A percentile compares a stretch with the other conserved stretches of the same genome.
Evolutionary conservation across 2,888 invertebrate genomes (phyloP).

Genomic region (Agrotis clavis): DNA sequence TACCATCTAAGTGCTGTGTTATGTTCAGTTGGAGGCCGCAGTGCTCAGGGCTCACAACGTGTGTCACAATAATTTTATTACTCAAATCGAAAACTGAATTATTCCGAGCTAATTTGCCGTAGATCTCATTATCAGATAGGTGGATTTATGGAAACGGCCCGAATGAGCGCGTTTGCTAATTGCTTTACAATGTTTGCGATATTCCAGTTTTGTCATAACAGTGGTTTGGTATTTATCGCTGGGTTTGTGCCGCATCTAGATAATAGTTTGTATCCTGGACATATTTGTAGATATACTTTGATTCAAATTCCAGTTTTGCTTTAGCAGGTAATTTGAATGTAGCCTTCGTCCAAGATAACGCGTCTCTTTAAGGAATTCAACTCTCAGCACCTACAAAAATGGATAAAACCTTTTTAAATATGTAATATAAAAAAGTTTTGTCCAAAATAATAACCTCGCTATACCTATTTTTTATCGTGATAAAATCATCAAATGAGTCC

Average conservation of each 20-base stretch:
- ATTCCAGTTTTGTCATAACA: slow-evolving; percentile 58
- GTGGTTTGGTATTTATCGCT: slow-evolving; percentile 31
- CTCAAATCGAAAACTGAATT: slow-evolving; percentile 67
- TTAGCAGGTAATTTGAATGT: background rate
- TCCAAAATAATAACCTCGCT: too few relatives aligned
- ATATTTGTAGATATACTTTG: slow-evolving; percentile 22
- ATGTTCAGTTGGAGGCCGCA: slow-evolving; percentile 38
- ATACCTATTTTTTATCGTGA: too few relatives aligned
- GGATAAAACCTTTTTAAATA: too few relatives aligned
- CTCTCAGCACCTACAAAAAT: background rate
- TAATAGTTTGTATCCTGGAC: slow-evolving; percentile 47
- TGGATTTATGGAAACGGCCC: slow-evolving; percentile 70
- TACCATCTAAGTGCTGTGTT: slow-evolving; percentile 53
- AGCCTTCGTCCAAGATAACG: background rate
- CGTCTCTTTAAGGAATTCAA: background rate
- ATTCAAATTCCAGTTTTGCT: slow-evolving; percentile 7
- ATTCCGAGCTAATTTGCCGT: slow-evolving; percentile 71
- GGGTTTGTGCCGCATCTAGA: slow-evolving; percentile 44
- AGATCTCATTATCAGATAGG: slow-evolving; percentile 75
- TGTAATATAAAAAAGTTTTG: too few relatives aligned
- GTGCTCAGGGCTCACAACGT: slow-evolving; percentile 14
- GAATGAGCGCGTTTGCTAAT: slow-evolving; percentile 67
- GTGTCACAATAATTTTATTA: slow-evolving; percentile 66
- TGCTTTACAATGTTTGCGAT: slow-evolving; percentile 68
- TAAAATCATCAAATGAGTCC: too few relatives aligned